Evolutionary conservation across 2,113 vertebrate genomes (phyloP), one percentile per base, ranked within the genome.

Genomic region (Chrysochloris asiatica): DNA sequence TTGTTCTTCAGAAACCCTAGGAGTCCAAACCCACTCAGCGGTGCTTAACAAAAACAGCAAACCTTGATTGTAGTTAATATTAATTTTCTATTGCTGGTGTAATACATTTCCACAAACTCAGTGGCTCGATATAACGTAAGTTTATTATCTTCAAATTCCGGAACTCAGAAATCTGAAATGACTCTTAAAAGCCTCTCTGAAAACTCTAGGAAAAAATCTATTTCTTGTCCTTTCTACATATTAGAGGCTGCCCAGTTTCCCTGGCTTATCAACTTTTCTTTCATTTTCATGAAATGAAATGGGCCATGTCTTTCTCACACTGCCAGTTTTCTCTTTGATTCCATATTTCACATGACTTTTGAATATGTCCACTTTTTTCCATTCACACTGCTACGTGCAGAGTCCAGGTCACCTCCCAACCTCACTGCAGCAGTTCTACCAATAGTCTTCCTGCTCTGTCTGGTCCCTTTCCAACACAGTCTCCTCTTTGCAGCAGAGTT

Each of bases 321-420:
- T n/a, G 0, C n/a, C 24, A 1, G 24, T 33, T 36, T 1, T 16
- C 28, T 59, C 4, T 33, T 26, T 36, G 28, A 45, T 13, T 2
- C 21, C 11, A 56, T 56, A 52, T 52, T n/a, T 52, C 50, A 67
- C n/a, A n/a, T n/a, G 63, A 47, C 45, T 33, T 65, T 22, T 56
- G 36, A 77, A 8, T 54, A 41, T 13, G 4, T 24, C 7, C 8
- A 16, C 6, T 47, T 78, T 38, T 78, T 21, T 33, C 26, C 30
- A 24, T 38, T 1, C 10, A n/a, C 19, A 54, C 24, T 41, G 5
- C 11, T 72, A 14, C 48, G 16, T 43, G 30, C 52, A 24, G 17
- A 61, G 33, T 14, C 30, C 21, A 8, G 28, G 13, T 1, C 6
- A 48, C 28, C 26, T 41, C 19, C 54, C 19, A 11, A 26, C 13